Evolutionary conservation across 2,888 invertebrate genomes (phyloP).

Genomic region (Chrysomela aeneicollis): DNA sequence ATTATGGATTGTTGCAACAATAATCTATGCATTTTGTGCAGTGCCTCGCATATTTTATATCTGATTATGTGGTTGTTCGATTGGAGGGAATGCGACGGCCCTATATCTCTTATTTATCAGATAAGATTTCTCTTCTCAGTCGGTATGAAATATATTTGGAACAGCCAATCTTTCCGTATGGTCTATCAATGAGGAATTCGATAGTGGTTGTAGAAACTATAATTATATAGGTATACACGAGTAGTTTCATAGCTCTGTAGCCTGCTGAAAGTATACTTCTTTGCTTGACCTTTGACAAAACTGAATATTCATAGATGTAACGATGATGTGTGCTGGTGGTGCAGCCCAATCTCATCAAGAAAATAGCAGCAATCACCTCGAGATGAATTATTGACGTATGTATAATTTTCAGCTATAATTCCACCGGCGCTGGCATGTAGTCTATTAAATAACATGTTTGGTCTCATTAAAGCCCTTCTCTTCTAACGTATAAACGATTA

Average conservation of each 20-base stretch:
- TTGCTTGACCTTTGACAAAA: slow-evolving; percentile 28
- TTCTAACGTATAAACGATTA: slow-evolving; percentile 23
- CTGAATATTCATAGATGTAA: slow-evolving; percentile 29
- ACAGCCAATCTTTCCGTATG: no score
- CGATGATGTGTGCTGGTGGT: slow-evolving; percentile 35
- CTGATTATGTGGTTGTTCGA: neutral
- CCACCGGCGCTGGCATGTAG: slow-evolving; percentile 25
- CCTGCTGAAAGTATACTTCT: neutral
- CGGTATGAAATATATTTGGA: neutral
- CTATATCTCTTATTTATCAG: no score
- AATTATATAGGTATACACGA: no score
- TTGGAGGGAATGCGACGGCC: neutral
- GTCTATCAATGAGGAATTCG: no score
- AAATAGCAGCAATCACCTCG: slow-evolving; percentile 34
- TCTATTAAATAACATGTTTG: slow-evolving; percentile 34
- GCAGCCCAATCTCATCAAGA: slow-evolving; percentile 28
- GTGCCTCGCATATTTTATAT: slow-evolving; percentile 23
- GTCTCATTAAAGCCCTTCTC: slow-evolving; percentile 26
- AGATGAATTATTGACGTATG: slow-evolving; percentile 31
- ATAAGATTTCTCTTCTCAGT: no score
- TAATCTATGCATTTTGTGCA: slow-evolving; percentile 25
- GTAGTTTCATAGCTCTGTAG: neutral
- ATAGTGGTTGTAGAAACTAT: no score
- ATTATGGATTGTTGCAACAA: slow-evolving; percentile 25
- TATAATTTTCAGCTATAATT: slow-evolving; percentile 35